Percentiles rank a stretch among this genome's conserved stretches.
Conservation (phyloP, 1,140 invertebrate species). For the Neelides sp. region DNA sequence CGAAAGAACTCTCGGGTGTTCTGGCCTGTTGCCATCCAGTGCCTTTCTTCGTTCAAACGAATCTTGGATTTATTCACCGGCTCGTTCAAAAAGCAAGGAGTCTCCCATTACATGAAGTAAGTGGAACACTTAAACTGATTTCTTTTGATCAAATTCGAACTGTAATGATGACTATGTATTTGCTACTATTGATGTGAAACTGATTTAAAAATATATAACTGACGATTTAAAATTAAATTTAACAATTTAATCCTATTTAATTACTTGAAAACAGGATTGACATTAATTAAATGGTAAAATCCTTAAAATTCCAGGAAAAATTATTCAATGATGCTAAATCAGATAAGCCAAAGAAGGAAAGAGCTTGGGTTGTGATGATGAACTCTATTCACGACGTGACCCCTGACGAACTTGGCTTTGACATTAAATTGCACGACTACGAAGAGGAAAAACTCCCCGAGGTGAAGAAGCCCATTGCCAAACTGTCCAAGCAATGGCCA, state of each 20-base stretch:
- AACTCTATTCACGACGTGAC: conserved; percentile 25
- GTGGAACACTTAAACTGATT: no score
- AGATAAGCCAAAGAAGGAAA: conserved; percentile 18
- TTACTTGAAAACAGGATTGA: no score
- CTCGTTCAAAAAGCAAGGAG: conserved; percentile 63
- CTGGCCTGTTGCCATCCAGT: conserved; percentile 86
- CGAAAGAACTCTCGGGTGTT: conserved; percentile 85
- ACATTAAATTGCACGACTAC: background rate
- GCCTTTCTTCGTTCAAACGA: conserved; percentile 67
- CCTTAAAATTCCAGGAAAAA: conserved; percentile 2
- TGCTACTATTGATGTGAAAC: no score
- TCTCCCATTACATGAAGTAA: conserved; percentile 53
- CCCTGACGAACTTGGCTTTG: background rate
- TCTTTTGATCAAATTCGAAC: no score
- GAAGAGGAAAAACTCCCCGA: background rate
- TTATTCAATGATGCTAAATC: background rate
- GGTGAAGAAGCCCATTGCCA: background rate
- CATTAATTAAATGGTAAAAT: no score
- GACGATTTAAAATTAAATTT: no score
- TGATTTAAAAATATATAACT: no score
- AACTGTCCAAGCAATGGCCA: background rate
- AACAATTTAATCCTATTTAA: no score
- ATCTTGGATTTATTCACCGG: conserved; percentile 60
- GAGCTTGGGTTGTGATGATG: conserved; percentile 21
- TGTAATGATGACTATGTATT: no score